Conservation (phyloP, 1,140 invertebrate genomes). For the Goniozus legneri region DNA sequence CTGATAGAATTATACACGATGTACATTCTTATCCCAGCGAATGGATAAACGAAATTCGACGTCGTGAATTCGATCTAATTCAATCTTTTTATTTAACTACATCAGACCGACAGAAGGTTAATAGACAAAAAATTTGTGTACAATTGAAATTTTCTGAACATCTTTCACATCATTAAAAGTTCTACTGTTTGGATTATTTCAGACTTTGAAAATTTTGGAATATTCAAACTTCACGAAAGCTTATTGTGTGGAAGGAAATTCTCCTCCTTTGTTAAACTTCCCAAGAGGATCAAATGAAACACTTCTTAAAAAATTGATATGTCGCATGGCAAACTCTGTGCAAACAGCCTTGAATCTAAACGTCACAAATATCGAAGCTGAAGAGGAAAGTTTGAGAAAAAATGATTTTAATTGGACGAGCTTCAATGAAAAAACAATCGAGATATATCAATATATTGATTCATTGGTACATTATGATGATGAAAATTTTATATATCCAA, state of each 20-base stretch:
- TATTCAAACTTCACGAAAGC: constrained; percentile 37
- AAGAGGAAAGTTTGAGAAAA: constrained; percentile 6
- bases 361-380: constrained; percentile 18
- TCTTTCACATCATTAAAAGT: neutral
- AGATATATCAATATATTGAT: constrained; percentile 40
- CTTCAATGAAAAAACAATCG: constrained; percentile 38
- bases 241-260: constrained; percentile 28
- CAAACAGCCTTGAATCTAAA: constrained; percentile 34
- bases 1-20: constrained; percentile 27
- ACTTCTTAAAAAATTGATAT: constrained; percentile 35
- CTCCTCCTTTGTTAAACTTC: constrained; percentile 35
- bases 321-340: constrained; percentile 31
- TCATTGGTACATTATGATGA: constrained; percentile 30
- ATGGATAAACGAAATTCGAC: constrained; percentile 38
- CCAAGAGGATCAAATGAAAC: constrained; percentile 35
- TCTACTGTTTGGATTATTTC: neutral
- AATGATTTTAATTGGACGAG: constrained; percentile 38
- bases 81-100: constrained; percentile 44
- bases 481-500: constrained; percentile 9
- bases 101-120: constrained; percentile 36
- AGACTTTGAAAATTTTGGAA: constrained; percentile 41
- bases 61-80: constrained; percentile 31
- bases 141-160: neutral
- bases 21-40: constrained; percentile 23
- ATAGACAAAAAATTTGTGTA: no score